These are phyloP conservation scores for Phoenicopterus ruber DNA, from an alignment of 2,113 vertebrate species.

Conservation along the genomic window DNA sequence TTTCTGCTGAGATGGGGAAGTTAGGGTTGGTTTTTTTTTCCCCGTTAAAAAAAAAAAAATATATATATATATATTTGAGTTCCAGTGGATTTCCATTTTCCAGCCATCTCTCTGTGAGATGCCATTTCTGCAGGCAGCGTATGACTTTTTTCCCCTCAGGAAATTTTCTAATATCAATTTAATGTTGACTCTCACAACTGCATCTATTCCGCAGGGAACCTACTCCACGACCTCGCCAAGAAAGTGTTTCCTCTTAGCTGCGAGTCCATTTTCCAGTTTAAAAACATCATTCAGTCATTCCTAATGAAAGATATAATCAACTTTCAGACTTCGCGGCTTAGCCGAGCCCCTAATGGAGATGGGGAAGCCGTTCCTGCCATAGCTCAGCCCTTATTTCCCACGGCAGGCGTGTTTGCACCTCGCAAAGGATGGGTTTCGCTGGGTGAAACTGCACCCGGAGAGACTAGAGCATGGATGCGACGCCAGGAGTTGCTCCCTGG, in stretches of 20 bases:
- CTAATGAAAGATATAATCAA: slow-evolving; percentile 57
- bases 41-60: not conserved
- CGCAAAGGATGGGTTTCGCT: not conserved
- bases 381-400: not conserved
- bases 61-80: not conserved
- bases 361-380: not conserved
- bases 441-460: not conserved
- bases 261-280: slow-evolving; percentile 38
- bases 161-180: slow-evolving; percentile 56
- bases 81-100: slow-evolving; percentile 5
- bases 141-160: slow-evolving; percentile 3
- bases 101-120: not conserved
- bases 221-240: not conserved
- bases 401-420: not conserved
- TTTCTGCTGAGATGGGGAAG: not conserved
- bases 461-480: not conserved
- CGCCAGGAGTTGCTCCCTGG: not conserved
- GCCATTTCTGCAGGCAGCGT: slow-evolving; percentile 6
- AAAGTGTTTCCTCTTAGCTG: slow-evolving; percentile 36
- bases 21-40: not conserved
- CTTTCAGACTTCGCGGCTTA: slow-evolving; percentile 6
- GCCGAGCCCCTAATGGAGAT: slow-evolving; percentile 7
- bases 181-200: slow-evolving; percentile 56
- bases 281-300: slow-evolving; percentile 30
- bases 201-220: not conserved